Conservation (phyloP, 2,888 invertebrate species). For the Eupithecia vulgata region DNA sequence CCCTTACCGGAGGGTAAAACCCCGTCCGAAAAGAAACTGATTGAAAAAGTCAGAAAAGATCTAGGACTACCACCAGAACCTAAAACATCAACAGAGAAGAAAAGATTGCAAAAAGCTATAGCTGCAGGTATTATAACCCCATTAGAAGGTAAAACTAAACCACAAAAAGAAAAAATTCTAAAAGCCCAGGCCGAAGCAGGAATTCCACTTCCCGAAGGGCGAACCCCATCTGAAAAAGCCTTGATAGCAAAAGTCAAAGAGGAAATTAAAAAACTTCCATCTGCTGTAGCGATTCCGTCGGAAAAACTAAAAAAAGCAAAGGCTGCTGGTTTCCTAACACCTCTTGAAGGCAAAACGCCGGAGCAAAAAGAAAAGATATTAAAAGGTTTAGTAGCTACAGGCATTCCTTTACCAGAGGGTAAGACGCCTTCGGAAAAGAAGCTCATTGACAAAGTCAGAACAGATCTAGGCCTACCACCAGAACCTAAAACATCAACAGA, state of each 20-base stretch:
- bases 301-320: conserved; percentile 49
- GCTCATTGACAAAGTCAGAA: conserved; percentile 48
- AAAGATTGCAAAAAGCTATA: conserved; percentile 44
- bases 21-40: conserved; percentile 42
- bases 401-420: conserved; percentile 39
- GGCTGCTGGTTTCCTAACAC: conserved; percentile 46
- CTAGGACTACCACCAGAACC: conserved; percentile 46
- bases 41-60: conserved; percentile 44
- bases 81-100: conserved; percentile 42
- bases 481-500: conserved; percentile 30
- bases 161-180: conserved; percentile 47
- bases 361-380: conserved; percentile 45
- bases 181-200: conserved; percentile 47
- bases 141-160: conserved; percentile 42
- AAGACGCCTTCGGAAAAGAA: conserved; percentile 36
- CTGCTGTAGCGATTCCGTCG: conserved; percentile 31
- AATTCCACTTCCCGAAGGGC: conserved; percentile 50
- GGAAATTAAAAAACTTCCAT: conserved; percentile 15
- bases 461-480: conserved; percentile 41
- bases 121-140: conserved; percentile 43
- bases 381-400: conserved; percentile 46
- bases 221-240: conserved; percentile 51
- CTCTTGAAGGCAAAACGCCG: conserved; percentile 49
- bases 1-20: conserved; percentile 47
- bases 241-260: conserved; percentile 18